Evolutionary conservation across 1,140 invertebrate species (phyloP), one percentile per base, ranked within the genome.

Genomic region (Bombus ignitus): DNA sequence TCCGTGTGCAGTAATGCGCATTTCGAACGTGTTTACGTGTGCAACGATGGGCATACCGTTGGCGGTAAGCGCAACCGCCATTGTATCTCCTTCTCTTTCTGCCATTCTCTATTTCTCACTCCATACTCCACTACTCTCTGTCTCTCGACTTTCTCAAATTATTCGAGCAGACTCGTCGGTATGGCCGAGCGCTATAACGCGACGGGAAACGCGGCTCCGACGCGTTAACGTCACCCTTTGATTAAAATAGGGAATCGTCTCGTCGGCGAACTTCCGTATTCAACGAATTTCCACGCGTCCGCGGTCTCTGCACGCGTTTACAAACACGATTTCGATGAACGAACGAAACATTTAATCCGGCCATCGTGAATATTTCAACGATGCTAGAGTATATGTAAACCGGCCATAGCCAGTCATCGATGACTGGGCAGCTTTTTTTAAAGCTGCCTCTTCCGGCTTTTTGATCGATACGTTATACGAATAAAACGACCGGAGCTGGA

Each of bases 291-390:
- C 32, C 37, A n/a, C 47, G 68, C 53, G 22, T 22, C 25, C 57
- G 25, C 35, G 8, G 9, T 12, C 22, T 25, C 68, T 22, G 35
- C 25, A 28, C 25, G 37, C 39, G 53, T 80, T 10, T 85, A 47
- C 65, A 85, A 85, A 85, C 73, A 83, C 37, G 73, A 70, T 83
- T 70, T 42, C 62, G 62, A n/a, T 25, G 78, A 28, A 62, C 42
- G 76, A 70, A 47, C 83, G 76, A 25, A 22, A 15, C 66, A 47
- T 79, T 84, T 79, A 79, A 84, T 84, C 68, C 53, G 25, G 53
- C 32, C n/a, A 35, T 53, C 68, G 32, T 85, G 68, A 85, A 85
- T 85, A 80, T 85, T 85, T 85, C 15, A 85, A 12, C 44, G 15
- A 1, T 9, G 0, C 42, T 13, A 9, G 75, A 59, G 66, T n/a